phyloP scores from a whole-genome alignment of 2,888 invertebrate species.

The Sinopyrophorus schimmeli region DNA sequence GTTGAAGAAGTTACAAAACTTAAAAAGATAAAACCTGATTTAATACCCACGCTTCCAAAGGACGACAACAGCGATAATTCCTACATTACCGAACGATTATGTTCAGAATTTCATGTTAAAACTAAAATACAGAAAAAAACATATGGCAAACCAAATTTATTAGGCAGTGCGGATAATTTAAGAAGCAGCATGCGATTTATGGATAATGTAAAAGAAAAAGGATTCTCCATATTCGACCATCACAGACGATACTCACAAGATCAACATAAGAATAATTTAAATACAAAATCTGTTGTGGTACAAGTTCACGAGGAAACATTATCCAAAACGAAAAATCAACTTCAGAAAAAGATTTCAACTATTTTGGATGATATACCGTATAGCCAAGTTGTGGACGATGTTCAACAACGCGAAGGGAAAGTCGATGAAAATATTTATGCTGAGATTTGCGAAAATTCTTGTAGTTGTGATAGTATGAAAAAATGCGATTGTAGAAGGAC shows the following conservation, averaged over 20 bases:
- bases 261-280: slow-evolving; percentile 24
- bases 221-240: slow-evolving; percentile 34
- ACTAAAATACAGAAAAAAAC: slow-evolving; percentile 58
- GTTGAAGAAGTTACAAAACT: slow-evolving; percentile 36
- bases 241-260: slow-evolving; percentile 19
- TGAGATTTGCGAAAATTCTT: slow-evolving; percentile 61
- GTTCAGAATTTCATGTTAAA: slow-evolving; percentile 72
- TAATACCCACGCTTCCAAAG: slow-evolving; percentile 49
- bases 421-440: slow-evolving; percentile 70
- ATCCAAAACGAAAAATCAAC: slow-evolving; percentile 60
- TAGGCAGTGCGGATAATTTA: slow-evolving; percentile 32
- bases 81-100: slow-evolving; percentile 69
- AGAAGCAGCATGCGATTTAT: slow-evolving; percentile 35
- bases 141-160: slow-evolving; percentile 38
- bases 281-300: slow-evolving; percentile 46
- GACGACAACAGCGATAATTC: slow-evolving; percentile 53
- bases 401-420: slow-evolving; percentile 44
- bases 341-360: slow-evolving; percentile 35
- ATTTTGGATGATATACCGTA: slow-evolving; percentile 70
- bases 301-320: slow-evolving; percentile 59
- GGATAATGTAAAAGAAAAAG: slow-evolving; percentile 20
- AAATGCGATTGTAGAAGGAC: slow-evolving; percentile 45
- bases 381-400: slow-evolving; percentile 70
- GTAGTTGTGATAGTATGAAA: slow-evolving; percentile 41
- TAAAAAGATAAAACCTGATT: slow-evolving; percentile 47